Percentiles rank a stretch among this genome's conserved stretches.
These are phyloP conservation scores for Narcine bancroftii DNA, from an alignment of 2,113 vertebrate genomes.

Conservation along the genomic window DNA sequence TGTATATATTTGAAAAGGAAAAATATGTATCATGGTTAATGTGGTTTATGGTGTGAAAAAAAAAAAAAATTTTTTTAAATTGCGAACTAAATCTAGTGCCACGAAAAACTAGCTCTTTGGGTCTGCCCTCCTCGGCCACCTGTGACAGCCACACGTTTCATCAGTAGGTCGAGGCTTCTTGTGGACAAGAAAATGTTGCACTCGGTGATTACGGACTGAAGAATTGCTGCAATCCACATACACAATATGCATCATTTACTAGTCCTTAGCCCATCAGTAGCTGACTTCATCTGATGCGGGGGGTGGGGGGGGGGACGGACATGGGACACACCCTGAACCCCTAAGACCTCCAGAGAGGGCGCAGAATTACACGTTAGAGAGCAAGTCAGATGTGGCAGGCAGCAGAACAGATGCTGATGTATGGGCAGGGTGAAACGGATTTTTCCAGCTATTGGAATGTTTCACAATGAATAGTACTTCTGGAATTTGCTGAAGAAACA, in stretches of 20 bases:
- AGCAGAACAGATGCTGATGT: neutral
- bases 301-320: no score
- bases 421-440: neutral
- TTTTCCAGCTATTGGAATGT: neutral
- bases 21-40: no score
- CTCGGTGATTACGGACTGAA: neutral
- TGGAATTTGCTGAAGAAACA: slow-evolving; percentile 29
- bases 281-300: neutral
- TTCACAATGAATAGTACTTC: slow-evolving; percentile 21
- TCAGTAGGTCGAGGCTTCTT: neutral
- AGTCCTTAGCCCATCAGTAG: neutral
- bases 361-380: neutral
- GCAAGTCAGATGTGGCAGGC: no score
- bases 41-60: no score
- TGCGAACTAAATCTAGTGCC: no score
- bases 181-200: neutral
- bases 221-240: neutral
- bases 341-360: neutral
- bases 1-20: no score
- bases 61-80: no score
- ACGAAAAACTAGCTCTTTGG: neutral
- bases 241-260: neutral
- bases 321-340: neutral
- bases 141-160: neutral
- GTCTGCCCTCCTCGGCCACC: neutral